phyloP scores from a whole-genome alignment of 2,888 invertebrate genomes.

The Tetramorium bicarinatum region DNA sequence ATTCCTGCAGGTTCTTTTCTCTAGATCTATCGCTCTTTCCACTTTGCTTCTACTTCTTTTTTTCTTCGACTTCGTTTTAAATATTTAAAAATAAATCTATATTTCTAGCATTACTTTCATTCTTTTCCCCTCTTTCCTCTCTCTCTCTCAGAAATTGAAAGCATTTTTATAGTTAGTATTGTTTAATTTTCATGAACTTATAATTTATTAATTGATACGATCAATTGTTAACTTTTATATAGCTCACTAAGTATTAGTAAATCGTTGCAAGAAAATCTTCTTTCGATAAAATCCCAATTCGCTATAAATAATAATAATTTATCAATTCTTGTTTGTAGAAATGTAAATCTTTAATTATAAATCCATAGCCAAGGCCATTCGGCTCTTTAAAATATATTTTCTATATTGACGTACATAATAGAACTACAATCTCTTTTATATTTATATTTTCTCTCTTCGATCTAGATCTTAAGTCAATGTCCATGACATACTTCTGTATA shows the following conservation, averaged over 20 bases:
- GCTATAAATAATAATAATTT: not conserved
- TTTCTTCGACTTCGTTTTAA: not conserved
- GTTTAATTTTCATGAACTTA: not conserved
- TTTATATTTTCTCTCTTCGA: no score
- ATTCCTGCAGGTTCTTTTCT: not conserved
- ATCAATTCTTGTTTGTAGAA: not conserved
- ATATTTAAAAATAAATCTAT: slow-evolving; percentile 7
- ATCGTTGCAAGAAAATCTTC: not conserved
- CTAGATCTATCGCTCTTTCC: not conserved
- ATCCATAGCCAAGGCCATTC: not conserved
- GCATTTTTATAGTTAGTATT: not conserved
- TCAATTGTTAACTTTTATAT: not conserved
- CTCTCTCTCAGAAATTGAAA: not conserved
- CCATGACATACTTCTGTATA: not conserved
- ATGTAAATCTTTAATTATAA: not conserved
- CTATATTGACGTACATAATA: not conserved
- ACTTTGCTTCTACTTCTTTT: not conserved
- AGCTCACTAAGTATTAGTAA: not conserved
- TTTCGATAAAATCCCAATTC: not conserved
- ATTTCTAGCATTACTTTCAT: not conserved
- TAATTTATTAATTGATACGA: slow-evolving; percentile 8
- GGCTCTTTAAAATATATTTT: not conserved
- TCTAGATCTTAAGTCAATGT: not conserved
- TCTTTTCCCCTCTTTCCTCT: not conserved
- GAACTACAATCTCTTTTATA: not conserved